Conservation (phyloP, 1,140 invertebrate genomes). For the Zaprionus gabonicus region DNA sequence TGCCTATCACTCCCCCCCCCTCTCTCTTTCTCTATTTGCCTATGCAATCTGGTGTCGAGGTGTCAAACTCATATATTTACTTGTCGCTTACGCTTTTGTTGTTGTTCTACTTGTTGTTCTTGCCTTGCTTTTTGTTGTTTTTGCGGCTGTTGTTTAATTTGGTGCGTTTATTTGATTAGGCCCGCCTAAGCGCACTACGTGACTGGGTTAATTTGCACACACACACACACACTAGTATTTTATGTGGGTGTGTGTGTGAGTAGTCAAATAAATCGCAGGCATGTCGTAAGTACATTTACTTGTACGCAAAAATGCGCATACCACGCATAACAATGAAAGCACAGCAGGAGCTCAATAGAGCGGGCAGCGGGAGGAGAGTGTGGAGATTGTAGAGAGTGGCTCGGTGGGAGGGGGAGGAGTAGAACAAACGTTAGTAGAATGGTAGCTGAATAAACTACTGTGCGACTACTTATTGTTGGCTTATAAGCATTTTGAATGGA, state of each 20-base stretch:
- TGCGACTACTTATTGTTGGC: slow-evolving; percentile 32
- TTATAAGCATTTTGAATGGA: slow-evolving; percentile 7
- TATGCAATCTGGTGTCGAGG: slow-evolving; percentile 41
- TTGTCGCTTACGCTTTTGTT: slow-evolving; percentile 55
- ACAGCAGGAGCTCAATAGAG: slow-evolving; percentile 11
- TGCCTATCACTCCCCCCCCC: neutral
- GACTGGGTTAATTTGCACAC: slow-evolving; percentile 73
- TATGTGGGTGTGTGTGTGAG: neutral
- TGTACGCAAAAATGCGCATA: slow-evolving; percentile 69
- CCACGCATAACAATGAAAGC: slow-evolving; percentile 72
- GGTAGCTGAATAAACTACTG: slow-evolving; percentile 32
- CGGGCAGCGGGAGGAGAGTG: neutral
- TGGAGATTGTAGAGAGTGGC: too few relatives aligned
- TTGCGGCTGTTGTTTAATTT: slow-evolving; percentile 70
- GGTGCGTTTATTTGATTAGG: slow-evolving; percentile 79
- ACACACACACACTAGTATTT: neutral
- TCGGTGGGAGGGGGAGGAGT: neutral
- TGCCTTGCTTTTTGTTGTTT: slow-evolving; percentile 20
- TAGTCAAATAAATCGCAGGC: slow-evolving; percentile 74
- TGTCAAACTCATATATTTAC: slow-evolving; percentile 75
- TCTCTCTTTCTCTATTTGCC: slow-evolving; percentile 11
- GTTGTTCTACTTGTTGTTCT: slow-evolving; percentile 18
- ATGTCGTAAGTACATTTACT: slow-evolving; percentile 62
- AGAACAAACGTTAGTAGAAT: neutral
- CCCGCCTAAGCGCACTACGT: slow-evolving; percentile 73